Evolutionary conservation across 2,113 vertebrate species (phyloP), one percentile per base, ranked within the genome.

Genomic region (Sylvia atricapilla): DNA sequence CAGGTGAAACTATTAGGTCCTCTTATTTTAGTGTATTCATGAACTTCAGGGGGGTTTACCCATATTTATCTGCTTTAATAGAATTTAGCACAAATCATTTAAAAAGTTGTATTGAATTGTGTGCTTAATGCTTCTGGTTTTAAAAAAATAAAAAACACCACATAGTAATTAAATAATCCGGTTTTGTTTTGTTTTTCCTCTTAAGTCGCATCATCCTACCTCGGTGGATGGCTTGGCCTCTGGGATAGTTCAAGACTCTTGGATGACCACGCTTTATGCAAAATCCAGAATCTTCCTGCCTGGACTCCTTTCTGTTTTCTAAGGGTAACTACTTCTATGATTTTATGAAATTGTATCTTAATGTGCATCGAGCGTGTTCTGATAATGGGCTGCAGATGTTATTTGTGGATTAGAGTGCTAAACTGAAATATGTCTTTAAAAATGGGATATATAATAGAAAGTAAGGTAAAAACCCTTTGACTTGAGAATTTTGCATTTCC

Each of bases 211-310:
- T 96, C 92, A 53, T 90, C 88, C 92, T 93, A 76, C 78, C 85
- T 96, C 15, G 31, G 95, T 90, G 83, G 84, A 95, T 93, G 94
- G 78, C 89, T 89, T 90, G 86, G 86, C 76, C 55, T 79, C 72
- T 85, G 91, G 85, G 69, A 35, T 68, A 94, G 77, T 59, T 89
- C 80, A 41, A 25, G 69, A 83, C 62, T 90, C 60, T 94, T 95
- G 94, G 88, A 97, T 97, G 84, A 97, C 41, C 67, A 90, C 85
- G 4, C 33, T 96, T 95, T 94, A 89, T 93, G 95, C 90, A 92
- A 95, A 81, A 93, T 95, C 79, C 84, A 87, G 90, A 96, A 89
- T 96, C 92, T 97, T 97, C 94, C 94, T 96, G 81, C 87, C 82
- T 96, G 92, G 87, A 85, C 67, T 84, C 67, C 74, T 92, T 84